A percentile compares a stretch with the other conserved stretches of the same genome.
Evolutionary conservation across 2,888 invertebrate genomes (phyloP).

Genomic region (Brachyptera putata): DNA sequence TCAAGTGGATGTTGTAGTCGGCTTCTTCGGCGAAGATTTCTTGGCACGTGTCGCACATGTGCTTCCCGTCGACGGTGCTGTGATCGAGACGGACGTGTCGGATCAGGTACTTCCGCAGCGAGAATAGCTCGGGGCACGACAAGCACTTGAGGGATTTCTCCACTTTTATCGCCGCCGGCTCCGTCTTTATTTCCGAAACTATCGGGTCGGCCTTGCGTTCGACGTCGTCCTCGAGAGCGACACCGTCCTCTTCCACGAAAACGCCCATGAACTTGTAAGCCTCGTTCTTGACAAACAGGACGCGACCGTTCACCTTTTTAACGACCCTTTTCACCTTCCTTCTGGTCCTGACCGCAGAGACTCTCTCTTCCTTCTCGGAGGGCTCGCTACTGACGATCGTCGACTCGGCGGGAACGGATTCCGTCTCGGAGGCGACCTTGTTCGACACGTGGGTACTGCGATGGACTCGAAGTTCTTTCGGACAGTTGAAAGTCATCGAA

Average conservation of each 20-base stretch:
- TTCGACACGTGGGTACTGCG: slow-evolving; percentile 53
- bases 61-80: slow-evolving; percentile 40
- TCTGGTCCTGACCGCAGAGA: background rate
- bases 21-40: slow-evolving; percentile 64
- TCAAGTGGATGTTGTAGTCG: slow-evolving; percentile 63
- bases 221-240: background rate
- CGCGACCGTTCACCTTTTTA: slow-evolving; percentile 38
- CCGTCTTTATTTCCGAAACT: slow-evolving; percentile 10
- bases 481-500: slow-evolving; percentile 53
- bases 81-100: slow-evolving; percentile 38
- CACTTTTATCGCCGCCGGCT: slow-evolving; percentile 38
- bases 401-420: background rate
- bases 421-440: slow-evolving; percentile 28
- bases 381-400: background rate
- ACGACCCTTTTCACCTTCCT: background rate
- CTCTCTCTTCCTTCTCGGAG: background rate
- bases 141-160: slow-evolving; percentile 39
- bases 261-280: slow-evolving; percentile 35
- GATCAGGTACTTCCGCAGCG: slow-evolving; percentile 42
- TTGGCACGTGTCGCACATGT: slow-evolving; percentile 58
- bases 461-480: slow-evolving; percentile 62
- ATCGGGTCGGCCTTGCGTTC: background rate
- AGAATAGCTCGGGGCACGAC: slow-evolving; percentile 42
- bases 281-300: slow-evolving; percentile 41
- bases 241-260: slow-evolving; percentile 38